Evolutionary conservation across 2,888 invertebrate species (phyloP).

Genomic region (Tupiocoris notatus): DNA sequence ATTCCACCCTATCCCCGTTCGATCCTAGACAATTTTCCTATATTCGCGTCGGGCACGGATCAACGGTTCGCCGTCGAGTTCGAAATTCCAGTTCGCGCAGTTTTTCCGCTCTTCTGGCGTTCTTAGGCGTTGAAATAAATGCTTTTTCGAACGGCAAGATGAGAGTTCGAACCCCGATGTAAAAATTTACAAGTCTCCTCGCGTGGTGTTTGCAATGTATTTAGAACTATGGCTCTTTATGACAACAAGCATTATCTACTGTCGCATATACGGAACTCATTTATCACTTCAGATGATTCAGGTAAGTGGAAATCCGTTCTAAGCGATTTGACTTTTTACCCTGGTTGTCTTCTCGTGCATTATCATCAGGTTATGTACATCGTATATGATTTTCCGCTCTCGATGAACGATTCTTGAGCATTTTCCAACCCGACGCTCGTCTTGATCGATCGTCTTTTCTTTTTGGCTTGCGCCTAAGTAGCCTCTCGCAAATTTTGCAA

Average conservation of each 20-base stretch:
- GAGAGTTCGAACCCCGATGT: not conserved
- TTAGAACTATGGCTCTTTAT: slow-evolving; percentile 78
- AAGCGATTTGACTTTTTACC: not conserved
- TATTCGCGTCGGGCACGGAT: no score
- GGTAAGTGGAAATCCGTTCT: slow-evolving; percentile 54
- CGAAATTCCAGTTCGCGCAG: no score
- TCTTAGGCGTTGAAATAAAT: no score
- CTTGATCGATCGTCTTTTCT: not conserved
- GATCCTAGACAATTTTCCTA: slow-evolving; percentile 27
- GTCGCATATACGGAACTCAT: slow-evolving; percentile 89
- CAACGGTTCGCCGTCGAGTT: no score
- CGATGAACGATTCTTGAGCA: no score
- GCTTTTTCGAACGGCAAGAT: not conserved
- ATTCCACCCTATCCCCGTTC: slow-evolving; percentile 2
- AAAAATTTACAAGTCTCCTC: not conserved
- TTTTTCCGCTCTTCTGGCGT: no score
- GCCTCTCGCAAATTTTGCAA: not conserved
- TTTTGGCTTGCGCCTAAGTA: not conserved
- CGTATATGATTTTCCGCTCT: no score
- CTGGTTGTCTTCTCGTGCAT: not conserved
- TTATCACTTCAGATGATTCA: slow-evolving; percentile 93
- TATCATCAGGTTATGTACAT: not conserved
- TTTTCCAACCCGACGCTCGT: not conserved
- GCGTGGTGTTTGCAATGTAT: slow-evolving; percentile 48
- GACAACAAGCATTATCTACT: slow-evolving; percentile 91